Base-by-base conservation (phyloP, 2,797 vertebrate species). In the Kryptolebias ocellatus region DNA sequence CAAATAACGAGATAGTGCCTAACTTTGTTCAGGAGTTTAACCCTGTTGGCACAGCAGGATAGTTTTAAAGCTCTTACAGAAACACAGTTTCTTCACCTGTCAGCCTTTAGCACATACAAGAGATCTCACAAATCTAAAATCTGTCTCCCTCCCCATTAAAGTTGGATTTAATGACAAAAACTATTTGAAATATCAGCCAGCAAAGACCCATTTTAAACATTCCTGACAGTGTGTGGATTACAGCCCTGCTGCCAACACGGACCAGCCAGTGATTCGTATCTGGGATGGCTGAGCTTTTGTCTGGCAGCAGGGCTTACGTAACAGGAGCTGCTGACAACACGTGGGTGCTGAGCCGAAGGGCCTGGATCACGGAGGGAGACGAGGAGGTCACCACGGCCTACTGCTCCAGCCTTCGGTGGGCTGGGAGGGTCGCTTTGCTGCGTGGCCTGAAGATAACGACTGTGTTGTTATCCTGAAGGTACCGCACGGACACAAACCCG, bases 281-380 rank as follows among this genome's bases (percentile, higher is more conserved):
- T 82, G 76, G 79, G 79, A 85, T 79, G 83, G 88, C 84, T 80
- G 78, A 88, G 88, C 88, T 91, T 92, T 92, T 91, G 87, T 92
- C 83, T 87, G 85, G 84, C 86, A 87, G 86, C 68, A 78, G 80
- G 49, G 50, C 78, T 93, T 93, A 92, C 78, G 79, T 93, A 93
- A 93, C 70, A 51, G 78, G 86, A 83, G 80, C 86, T 80, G 87
- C 87, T 84, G 90, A 87, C 76, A 87, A 87, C 88, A 92, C 86
- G 90, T 90, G 92, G 92, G 86, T 69, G 89, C 90, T 79, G 88
- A 87, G 83, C 87, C 64, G 82, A 85, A 89, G 68, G 79, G 81
- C 82, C 81, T 58, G 88, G 88, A 91, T 90, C 89, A 80, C 66
- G 15, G 72, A 72, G 67, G 81, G 80, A 78, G 69, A 76, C 60